Base-by-base conservation (phyloP, 2,113 vertebrate genomes). In the Ailuropoda melanoleuca region DNA sequence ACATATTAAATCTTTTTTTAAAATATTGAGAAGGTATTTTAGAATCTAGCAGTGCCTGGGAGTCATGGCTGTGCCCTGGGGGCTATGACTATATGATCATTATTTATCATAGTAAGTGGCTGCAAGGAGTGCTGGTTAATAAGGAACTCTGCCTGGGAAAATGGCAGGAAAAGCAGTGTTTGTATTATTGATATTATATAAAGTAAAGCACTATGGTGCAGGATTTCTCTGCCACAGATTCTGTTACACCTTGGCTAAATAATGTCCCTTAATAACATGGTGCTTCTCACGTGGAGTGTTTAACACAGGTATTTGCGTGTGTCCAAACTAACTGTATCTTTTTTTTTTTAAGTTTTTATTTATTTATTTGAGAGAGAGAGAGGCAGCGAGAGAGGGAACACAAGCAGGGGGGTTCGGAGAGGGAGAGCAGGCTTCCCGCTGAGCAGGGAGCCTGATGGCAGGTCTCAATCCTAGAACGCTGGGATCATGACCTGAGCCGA, bases 21-120 rank as follows among this genome's bases (percentile, higher is more conserved):
- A 95, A 95, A 78, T 53, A 80, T 15, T 55, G n/a, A 92, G 68
- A 82, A 82, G 72, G 26, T n/a, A 23, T 66, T 93, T 88, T 58
- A 29, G 26, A 88, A 82, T 26, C 26, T 70, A 82, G 46, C 39
- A 55, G 37, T 87, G 55, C 56, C 53, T 50, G 5, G 11, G 37
- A 48, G 46, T 24, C 50, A 62, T 18, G 19, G n/a, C 10, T 64
- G 31, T 62, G 77, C 55, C 62, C 91, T 66, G 23, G 48, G 55
- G 55, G n/a, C 31, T n/a, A 43, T 74, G 75, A 58, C 18, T 81
- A 13, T 75, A 13, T 11, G 56, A 46, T 18, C 66, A 75, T 60
- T 90, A 26, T 78, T 87, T 86, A 70, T 70, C 31, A 43, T 2
- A 39, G 50, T 39, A 68, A 80, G 13, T 70, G 24, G 39, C 50